Evolutionary conservation across 2,888 invertebrate genomes (phyloP), one percentile per base, ranked within the genome.

Genomic region (Clanis bilineata): DNA sequence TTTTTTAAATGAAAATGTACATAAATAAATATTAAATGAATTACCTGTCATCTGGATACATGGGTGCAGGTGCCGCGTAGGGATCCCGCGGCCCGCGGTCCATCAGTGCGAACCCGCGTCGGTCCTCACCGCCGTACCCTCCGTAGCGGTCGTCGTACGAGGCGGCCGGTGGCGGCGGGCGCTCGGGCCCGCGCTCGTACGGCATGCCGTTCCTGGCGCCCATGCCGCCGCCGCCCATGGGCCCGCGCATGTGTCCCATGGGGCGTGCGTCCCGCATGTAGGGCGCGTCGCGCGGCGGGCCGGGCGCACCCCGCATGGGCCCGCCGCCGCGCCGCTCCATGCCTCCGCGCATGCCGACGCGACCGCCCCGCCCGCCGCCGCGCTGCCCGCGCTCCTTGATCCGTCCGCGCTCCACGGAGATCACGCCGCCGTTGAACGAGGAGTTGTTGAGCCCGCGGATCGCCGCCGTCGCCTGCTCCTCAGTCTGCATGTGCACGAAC

Each of bases 401-500:
- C 44, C 96, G 93, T 0, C 96, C 96, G 67, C 95, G 95, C 83
- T 98, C 97, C 3, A 98, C 98, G 62, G 96, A 95, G 71, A 98
- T 96, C 63, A 94, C 94, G 57, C 95, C 95, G 23, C 97, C 97
- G 87, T 97, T 97, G 83, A 98, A 97, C 56, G 95, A 94, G 0
- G 95, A 93, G 72, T 96, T 96, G 84, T 98, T 96, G 32, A 98
- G 88, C 32, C 95, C 96, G 65, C 95, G 94, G 70, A 97, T 97
- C 0, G 98, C 97, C 60, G 95, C 94, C 51, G 95, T 93, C 2
- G 98, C 98, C 85, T 97, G 95, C 57, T 96, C 96, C 74, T 95
- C 94, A 21, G 95, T 95, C 78, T 96, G 95, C 95, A 97, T 95
- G 86, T 98, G 98, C 56, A 98, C 96, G 90, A 98, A 98, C 9